phyloP scores from a whole-genome alignment of 2,888 invertebrate species.

The Rhagonycha lutea region DNA sequence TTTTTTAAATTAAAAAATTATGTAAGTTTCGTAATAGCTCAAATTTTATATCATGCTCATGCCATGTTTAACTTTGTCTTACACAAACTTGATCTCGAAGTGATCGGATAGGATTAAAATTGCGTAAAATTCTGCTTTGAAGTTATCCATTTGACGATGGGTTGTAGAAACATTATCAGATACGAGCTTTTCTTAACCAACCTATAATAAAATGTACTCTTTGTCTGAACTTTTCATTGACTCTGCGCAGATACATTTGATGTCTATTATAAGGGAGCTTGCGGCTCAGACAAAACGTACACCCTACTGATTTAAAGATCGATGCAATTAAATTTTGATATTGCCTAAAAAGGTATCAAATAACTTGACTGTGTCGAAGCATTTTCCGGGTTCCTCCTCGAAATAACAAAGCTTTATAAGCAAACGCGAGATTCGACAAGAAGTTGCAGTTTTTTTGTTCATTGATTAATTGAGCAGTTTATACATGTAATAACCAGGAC shows the following conservation, averaged over 20 bases:
- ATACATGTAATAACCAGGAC: not conserved
- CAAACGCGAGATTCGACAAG: not conserved
- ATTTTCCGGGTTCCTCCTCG: not conserved
- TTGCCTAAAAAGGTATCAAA: not conserved
- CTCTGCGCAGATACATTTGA: conserved; percentile 33
- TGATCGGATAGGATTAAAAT: conserved; percentile 43
- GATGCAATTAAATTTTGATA: conserved; percentile 40
- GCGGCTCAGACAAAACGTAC: conserved; percentile 32
- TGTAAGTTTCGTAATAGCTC: not conserved
- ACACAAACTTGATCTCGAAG: conserved; percentile 39
- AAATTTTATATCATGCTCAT: not conserved
- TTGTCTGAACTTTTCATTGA: conserved; percentile 38
- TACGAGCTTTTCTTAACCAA: conserved; percentile 39
- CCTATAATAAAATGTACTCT: conserved; percentile 38
- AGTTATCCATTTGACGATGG: conserved; percentile 39
- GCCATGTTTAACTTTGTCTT: conserved; percentile 4
- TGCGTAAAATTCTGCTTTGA: conserved; percentile 41
- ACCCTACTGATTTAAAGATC: conserved; percentile 38
- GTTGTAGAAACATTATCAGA: conserved; percentile 38
- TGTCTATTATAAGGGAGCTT: conserved; percentile 31
- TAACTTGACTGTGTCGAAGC: not conserved
- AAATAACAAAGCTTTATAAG: not conserved
- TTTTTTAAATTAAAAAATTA: not conserved
- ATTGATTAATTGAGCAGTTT: not conserved
- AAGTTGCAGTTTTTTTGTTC: not conserved